These are phyloP conservation scores for Eurystomus gularis DNA, from an alignment of 2,113 vertebrate genomes.

Conservation along the genomic window DNA sequence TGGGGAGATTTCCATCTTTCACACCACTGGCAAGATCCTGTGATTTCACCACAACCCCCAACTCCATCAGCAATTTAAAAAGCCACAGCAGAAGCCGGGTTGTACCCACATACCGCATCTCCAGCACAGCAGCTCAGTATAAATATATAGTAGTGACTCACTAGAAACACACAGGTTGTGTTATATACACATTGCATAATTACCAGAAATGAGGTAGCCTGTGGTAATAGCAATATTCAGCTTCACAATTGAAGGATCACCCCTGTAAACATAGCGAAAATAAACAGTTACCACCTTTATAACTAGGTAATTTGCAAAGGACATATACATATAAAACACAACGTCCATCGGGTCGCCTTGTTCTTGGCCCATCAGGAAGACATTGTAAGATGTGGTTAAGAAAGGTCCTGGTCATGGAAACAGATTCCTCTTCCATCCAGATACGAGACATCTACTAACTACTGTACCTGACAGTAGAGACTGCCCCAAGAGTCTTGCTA, in stretches of 20 bases:
- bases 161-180: neutral
- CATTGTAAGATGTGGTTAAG: neutral
- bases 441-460: neutral
- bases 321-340: neutral
- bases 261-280: constrained; percentile 81
- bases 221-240: constrained; percentile 92
- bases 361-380: neutral
- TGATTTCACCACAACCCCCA: constrained; percentile 4
- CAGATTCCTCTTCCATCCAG: neutral
- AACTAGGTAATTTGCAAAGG: neutral
- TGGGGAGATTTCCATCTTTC: neutral
- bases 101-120: neutral
- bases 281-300: neutral
- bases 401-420: neutral
- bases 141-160: neutral
- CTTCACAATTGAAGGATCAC: constrained; percentile 87
- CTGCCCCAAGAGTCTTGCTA: neutral
- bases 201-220: constrained; percentile 99
- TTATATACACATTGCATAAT: constrained; percentile 38
- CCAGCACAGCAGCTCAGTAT: neutral
- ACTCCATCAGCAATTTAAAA: neutral
- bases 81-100: neutral
- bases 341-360: neutral
- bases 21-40: neutral
- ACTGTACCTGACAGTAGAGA: neutral